Conservation (phyloP, 2,113 vertebrate genomes). For the Seriola dumerili region DNA sequence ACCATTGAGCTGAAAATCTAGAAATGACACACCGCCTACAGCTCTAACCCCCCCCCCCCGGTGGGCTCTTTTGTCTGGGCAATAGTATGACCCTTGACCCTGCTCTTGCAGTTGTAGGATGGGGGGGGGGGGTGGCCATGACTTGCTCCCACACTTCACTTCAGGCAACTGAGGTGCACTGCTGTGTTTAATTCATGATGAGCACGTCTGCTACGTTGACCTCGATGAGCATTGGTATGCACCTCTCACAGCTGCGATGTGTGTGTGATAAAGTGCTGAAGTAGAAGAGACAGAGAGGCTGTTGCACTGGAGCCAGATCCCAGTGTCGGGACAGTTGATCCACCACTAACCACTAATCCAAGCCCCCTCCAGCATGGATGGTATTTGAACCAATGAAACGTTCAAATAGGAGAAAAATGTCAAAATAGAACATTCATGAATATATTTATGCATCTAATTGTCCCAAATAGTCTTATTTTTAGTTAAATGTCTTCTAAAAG, state of each 20-base stretch:
- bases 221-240: constrained; percentile 28
- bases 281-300: constrained; percentile 14
- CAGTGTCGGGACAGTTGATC: constrained; percentile 59
- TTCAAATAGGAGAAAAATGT: constrained; percentile 17
- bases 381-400: constrained; percentile 41
- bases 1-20: constrained; percentile 24
- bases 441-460: neutral
- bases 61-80: neutral
- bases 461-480: neutral
- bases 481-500: neutral
- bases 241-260: constrained; percentile 27
- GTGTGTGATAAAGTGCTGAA: constrained; percentile 41
- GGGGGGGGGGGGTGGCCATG: neutral
- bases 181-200: constrained; percentile 61
- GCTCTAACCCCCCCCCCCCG: constrained; percentile 6
- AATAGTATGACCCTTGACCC: constrained; percentile 51
- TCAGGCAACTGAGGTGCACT: constrained; percentile 13
- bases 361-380: constrained; percentile 44
- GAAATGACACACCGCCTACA: constrained; percentile 21
- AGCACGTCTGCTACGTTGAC: constrained; percentile 43
- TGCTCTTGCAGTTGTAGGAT: constrained; percentile 24
- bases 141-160: neutral
- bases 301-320: constrained; percentile 47
- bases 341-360: constrained; percentile 65
- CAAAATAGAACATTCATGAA: constrained; percentile 6